Base-by-base conservation (phyloP, 1,140 invertebrate genomes). In the Colletes latitarsis region DNA sequence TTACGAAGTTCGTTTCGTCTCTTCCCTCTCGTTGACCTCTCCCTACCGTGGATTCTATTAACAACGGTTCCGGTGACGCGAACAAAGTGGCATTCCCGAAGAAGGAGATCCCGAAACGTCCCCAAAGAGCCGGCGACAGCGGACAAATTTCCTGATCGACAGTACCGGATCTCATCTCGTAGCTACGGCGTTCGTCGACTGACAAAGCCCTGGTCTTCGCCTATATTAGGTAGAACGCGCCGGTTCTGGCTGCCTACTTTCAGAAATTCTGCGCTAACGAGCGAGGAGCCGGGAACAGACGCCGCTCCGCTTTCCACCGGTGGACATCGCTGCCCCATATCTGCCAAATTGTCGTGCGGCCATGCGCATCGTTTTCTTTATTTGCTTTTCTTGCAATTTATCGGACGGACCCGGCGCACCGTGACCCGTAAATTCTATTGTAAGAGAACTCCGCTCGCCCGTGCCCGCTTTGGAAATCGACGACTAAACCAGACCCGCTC, bases 201-300 rank as follows among this genome's bases (percentile, higher is more conserved):
- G 77, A 75, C 71, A 74, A 73, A 79, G 69, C 58, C 58, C 52
- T 46, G 64, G 19, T 30, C 71, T 73, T 64, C 82, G 74, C 78
- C 87, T 88, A 89, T 88, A 89, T 88, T 88, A 89, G 86, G 84
- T 87, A 85, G 83, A 87, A 80, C 46, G 79, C 62, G 63, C 63
- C 71, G 77, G 70, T 75, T 81, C 84, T 82, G 73, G 73, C 87
- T 87, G 60, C 82, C 84, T 84, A 86, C 85, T 89, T 89, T 89
- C 88, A 82, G 85, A 88, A 88, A 88, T 86, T 87, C 83, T 79
- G 81, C 80, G 76, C 85, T 88, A 89, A 89, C 88, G 85, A 89
- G 85, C 49, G 46, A 43, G 49, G 49, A 15, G 82, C 6, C 30
- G 4, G 14, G 57, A 72, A 72, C 60, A 52, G 17, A 10, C 72